Evolutionary conservation across 2,113 vertebrate species (phyloP).

Genomic region (Microcebus jonahi): DNA sequence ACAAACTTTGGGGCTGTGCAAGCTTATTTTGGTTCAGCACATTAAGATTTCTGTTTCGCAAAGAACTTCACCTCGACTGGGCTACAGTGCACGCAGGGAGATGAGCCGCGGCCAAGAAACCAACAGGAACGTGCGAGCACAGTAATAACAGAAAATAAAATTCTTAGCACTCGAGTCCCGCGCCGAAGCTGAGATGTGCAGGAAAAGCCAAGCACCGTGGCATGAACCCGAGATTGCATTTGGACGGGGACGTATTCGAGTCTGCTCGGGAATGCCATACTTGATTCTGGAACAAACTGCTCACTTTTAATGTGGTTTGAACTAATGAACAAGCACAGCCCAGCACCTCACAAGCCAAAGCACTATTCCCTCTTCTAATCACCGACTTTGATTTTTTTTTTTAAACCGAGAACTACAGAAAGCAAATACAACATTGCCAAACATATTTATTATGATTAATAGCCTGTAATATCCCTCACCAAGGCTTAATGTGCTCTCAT

Average conservation of each 20-base stretch:
- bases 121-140: background rate
- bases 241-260: conserved; percentile 72
- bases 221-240: conserved; percentile 57
- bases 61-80: conserved; percentile 71
- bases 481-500: conserved; percentile 78
- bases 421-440: conserved; percentile 61
- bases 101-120: conserved; percentile 48
- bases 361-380: conserved; percentile 69
- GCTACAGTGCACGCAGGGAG: conserved; percentile 55
- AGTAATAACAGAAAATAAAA: conserved; percentile 7
- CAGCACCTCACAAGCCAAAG: conserved; percentile 55
- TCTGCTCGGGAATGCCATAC: conserved; percentile 69
- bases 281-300: conserved; percentile 69
- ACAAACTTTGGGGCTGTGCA: conserved; percentile 75
- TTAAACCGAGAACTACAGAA: conserved; percentile 53
- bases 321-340: conserved; percentile 71
- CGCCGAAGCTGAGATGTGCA: conserved; percentile 39
- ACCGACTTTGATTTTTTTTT: conserved; percentile 68
- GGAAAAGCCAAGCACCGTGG: conserved; percentile 56
- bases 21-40: conserved; percentile 75
- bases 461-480: conserved; percentile 71
- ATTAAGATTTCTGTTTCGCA: conserved; percentile 45
- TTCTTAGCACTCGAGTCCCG: conserved; percentile 54
- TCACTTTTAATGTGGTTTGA: conserved; percentile 71
- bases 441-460: conserved; percentile 83